phyloP scores from a whole-genome alignment of 2,113 vertebrate species.

The Neoarius graeffei region DNA sequence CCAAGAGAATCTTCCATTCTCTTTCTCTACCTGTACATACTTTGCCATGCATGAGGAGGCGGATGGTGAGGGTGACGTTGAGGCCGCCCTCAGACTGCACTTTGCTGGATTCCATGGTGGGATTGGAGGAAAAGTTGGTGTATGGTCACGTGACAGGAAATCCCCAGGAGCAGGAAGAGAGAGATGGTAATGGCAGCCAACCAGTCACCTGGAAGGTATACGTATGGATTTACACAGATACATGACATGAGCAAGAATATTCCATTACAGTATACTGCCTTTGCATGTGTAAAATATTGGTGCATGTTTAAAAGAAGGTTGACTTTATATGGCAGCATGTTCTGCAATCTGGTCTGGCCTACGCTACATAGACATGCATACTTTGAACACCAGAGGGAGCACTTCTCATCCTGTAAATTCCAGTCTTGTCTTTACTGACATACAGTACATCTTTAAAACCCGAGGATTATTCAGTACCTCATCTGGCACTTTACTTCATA shows the following conservation, averaged over 20 bases:
- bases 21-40: constrained; percentile 67
- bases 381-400: constrained; percentile 57
- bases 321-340: neutral
- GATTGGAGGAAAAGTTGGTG: constrained; percentile 65
- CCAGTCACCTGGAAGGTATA: constrained; percentile 73
- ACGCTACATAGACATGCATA: neutral
- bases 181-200: constrained; percentile 75
- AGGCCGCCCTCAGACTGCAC: constrained; percentile 91
- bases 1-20: neutral
- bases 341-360: neutral
- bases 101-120: constrained; percentile 92
- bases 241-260: neutral
- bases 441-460: neutral
- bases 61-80: constrained; percentile 97
- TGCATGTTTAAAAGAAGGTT: neutral
- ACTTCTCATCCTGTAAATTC: constrained; percentile 44
- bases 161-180: constrained; percentile 65
- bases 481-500: neutral
- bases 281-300: neutral
- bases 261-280: neutral
- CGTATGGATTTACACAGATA: neutral
- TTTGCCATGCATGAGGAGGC: constrained; percentile 98
- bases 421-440: neutral
- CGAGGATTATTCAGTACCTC: neutral
- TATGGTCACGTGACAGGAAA: constrained; percentile 60